phyloP scores from a whole-genome alignment of 1,140 invertebrate genomes.

The Drosophila asahinai region DNA sequence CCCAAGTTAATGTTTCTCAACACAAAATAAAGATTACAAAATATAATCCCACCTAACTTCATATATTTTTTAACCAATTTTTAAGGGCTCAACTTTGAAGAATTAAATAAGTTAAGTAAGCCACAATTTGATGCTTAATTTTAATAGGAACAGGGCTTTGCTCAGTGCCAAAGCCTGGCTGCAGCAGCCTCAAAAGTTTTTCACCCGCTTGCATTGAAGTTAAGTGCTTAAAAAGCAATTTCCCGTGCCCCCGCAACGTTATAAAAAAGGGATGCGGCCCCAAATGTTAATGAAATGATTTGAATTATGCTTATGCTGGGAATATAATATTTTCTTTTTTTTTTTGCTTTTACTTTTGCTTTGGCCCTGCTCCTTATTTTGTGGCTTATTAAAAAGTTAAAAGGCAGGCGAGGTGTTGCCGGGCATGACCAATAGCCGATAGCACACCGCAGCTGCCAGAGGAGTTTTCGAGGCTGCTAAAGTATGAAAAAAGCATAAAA shows the following conservation, averaged over 20 bases:
- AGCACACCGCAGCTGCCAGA: slow-evolving; percentile 40
- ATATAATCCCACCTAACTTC: not conserved
- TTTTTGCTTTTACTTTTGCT: not conserved
- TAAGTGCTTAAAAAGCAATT: slow-evolving; percentile 81
- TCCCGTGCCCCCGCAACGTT: slow-evolving; percentile 42
- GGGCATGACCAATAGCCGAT: slow-evolving; percentile 38
- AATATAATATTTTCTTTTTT: slow-evolving; percentile 41
- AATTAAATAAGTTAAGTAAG: slow-evolving; percentile 14
- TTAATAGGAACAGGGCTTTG: slow-evolving; percentile 20
- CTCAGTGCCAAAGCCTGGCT: slow-evolving; percentile 27
- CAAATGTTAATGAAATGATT: slow-evolving; percentile 83
- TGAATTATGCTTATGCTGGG: slow-evolving; percentile 73
- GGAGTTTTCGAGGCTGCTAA: slow-evolving; percentile 52
- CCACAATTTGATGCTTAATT: slow-evolving; percentile 14
- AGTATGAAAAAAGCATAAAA: slow-evolving; percentile 79
- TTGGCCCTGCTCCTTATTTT: slow-evolving; percentile 29
- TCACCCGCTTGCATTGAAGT: slow-evolving; percentile 70
- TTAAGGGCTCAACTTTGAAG: slow-evolving; percentile 4
- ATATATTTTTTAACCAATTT: not conserved
- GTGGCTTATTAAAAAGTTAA: slow-evolving; percentile 80
- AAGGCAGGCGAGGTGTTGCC: slow-evolving; percentile 51
- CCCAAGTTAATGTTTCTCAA: not conserved
- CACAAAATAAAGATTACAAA: not conserved
- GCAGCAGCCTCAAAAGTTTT: slow-evolving; percentile 71
- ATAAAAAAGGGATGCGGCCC: slow-evolving; percentile 55